These are phyloP conservation scores for Micronycteris hirsuta DNA, from an alignment of 2,113 vertebrate species.

Conservation along the genomic window DNA sequence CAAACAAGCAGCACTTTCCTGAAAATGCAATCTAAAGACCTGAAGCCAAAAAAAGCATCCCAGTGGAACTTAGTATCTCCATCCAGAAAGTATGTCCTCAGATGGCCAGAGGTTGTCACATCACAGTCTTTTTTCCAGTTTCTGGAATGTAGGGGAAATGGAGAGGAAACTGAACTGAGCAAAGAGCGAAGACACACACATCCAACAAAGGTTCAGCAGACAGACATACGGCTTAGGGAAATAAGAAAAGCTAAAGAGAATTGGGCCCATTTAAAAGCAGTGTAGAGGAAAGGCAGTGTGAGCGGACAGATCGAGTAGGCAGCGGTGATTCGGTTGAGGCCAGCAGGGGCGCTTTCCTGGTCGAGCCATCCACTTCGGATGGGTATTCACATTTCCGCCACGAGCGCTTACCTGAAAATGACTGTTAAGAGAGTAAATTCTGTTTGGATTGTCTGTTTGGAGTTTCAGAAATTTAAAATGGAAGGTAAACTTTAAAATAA, in stretches of 20 bases:
- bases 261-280: not conserved
- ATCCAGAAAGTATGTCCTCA: not conserved
- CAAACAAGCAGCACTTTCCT: not conserved
- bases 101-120: not conserved
- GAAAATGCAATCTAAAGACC: not conserved
- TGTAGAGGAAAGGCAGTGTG: not conserved
- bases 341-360: not conserved
- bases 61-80: not conserved
- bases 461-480: constrained; percentile 28
- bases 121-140: not conserved
- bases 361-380: not conserved
- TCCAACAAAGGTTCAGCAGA: not conserved
- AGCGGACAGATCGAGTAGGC: not conserved
- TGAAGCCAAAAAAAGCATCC: not conserved
- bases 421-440: not conserved
- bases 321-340: not conserved
- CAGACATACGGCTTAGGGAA: not conserved
- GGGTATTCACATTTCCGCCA: not conserved
- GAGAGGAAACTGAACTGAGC: not conserved
- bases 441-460: not conserved
- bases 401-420: not conserved
- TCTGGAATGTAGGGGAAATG: not conserved
- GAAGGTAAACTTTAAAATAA: not conserved
- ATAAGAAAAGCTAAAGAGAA: not conserved
- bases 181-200: not conserved